Percentiles rank a stretch among this genome's conserved stretches.
Evolutionary conservation across 2,797 vertebrate genomes (phyloP).

Genomic region (Syngnathus rostellatus): DNA sequence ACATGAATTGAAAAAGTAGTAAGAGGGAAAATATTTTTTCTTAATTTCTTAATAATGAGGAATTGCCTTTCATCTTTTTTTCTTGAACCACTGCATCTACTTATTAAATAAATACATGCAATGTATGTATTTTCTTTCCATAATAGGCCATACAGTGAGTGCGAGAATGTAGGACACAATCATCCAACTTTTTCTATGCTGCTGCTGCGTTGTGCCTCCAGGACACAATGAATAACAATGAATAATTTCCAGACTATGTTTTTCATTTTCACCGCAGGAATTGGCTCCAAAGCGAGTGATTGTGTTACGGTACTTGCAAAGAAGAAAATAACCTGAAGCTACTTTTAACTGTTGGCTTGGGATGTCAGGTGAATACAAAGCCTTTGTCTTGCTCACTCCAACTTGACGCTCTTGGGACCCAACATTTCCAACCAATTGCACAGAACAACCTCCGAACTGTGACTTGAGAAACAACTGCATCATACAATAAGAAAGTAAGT

Average conservation of each 20-base stretch:
- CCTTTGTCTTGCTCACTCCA: conserved; percentile 38
- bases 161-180: conserved; percentile 43
- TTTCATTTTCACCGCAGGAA: conserved; percentile 35
- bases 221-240: conserved; percentile 28
- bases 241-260: conserved; percentile 33
- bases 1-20: too few relatives aligned
- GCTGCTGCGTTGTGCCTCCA: conserved; percentile 37
- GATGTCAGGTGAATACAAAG: conserved; percentile 30
- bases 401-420: not conserved
- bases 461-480: not conserved
- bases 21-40: too few relatives aligned
- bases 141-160: not conserved
- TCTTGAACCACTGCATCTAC: not conserved
- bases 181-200: conserved; percentile 38
- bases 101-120: not conserved
- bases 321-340: conserved; percentile 45
- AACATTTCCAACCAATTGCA: not conserved
- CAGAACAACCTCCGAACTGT: not conserved
- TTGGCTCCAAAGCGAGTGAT: conserved; percentile 45
- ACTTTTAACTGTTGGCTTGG: conserved; percentile 24
- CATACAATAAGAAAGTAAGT: too few relatives aligned
- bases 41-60: not conserved
- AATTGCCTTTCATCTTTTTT: not conserved
- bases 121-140: not conserved
- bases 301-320: conserved; percentile 52